Base-by-base conservation (phyloP, 2,888 invertebrate genomes). In the Campoplex nolae region DNA sequence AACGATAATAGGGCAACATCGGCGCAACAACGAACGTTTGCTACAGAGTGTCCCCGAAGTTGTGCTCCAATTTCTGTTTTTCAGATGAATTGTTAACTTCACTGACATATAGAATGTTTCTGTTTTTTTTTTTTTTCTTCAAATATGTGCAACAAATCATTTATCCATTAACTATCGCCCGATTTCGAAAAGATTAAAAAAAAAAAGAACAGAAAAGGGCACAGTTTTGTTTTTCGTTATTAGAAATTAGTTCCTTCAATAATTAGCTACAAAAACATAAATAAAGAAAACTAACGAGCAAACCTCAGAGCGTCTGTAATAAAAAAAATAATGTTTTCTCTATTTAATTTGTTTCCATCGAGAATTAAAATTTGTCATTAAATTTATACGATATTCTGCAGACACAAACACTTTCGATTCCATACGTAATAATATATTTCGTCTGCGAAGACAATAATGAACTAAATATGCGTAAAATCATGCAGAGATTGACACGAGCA, bases 1-100 rank as follows among this genome's bases (percentile, higher is more conserved):
- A 78, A 78, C 70, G 74, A 82, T 62, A 38, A 83, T 78, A 71
- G 76, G 75, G 76, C 75, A 70, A 48, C 65, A 73, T 56, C 65
- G 45, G 62, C 48, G 11, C 73, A 23, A 45, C 13, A 42, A 32
- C 56, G 28, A 28, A 56, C 32, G 75, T 58, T 58, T 28, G 13
- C 28, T 58, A 58, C 13, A 32, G 11, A 58, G 58, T 58, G 58
- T 58, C 58, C 28, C 4, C 13, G 13, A 32, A 58, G 4, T 58
- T 32, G 13, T 28, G 4, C 58, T 13, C 28, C 3, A 28, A 11
- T 28, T 56, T 18, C 16, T 18, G 16, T 0, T 16, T 3, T 16
- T 18, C 6, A 51, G 3, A 51, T 51, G 18, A 23, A 51, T 51
- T 18, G 4, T 18, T 3, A 16, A 18, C 3, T 45, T 0, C 13